A percentile compares a stretch with the other conserved stretches of the same genome.
These are phyloP conservation scores for Illadopsis cleaveri DNA, from an alignment of 2,113 vertebrate genomes.

Conservation along the genomic window DNA sequence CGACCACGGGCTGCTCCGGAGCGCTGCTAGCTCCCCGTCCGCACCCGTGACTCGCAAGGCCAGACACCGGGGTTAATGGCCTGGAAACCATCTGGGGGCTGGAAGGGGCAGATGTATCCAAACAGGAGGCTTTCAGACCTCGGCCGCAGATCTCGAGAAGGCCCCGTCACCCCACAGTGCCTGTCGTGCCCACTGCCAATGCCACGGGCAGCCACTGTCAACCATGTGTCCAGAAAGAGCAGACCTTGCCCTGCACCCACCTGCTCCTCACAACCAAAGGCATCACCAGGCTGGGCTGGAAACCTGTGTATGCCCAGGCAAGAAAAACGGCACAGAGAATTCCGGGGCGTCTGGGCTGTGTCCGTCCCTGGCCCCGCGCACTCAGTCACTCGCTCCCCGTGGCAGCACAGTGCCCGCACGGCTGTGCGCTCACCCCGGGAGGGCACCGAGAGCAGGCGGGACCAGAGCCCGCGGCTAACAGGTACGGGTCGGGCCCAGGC, in stretches of 20 bases:
- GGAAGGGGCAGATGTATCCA: background rate
- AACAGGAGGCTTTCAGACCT: background rate
- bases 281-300: background rate
- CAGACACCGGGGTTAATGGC: background rate
- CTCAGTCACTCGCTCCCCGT: rapidly evolving
- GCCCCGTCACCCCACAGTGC: background rate
- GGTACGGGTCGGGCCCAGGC: background rate
- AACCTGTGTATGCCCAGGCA: background rate
- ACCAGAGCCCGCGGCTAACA: background rate
- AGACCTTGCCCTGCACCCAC: background rate
- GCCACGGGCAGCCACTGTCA: background rate
- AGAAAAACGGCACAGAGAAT: background rate
- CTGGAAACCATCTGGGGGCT: background rate
- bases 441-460: background rate
- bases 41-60: background rate
- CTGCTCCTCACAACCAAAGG: background rate
- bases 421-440: background rate
- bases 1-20: background rate
- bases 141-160: background rate
- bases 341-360: rapidly evolving
- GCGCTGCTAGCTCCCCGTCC: background rate
- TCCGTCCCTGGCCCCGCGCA: rapidly evolving
- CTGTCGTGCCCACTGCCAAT: background rate
- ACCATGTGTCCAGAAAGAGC: background rate
- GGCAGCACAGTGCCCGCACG: background rate